phyloP scores from a whole-genome alignment of 2,113 vertebrate species.

The Eurystomus gularis region DNA sequence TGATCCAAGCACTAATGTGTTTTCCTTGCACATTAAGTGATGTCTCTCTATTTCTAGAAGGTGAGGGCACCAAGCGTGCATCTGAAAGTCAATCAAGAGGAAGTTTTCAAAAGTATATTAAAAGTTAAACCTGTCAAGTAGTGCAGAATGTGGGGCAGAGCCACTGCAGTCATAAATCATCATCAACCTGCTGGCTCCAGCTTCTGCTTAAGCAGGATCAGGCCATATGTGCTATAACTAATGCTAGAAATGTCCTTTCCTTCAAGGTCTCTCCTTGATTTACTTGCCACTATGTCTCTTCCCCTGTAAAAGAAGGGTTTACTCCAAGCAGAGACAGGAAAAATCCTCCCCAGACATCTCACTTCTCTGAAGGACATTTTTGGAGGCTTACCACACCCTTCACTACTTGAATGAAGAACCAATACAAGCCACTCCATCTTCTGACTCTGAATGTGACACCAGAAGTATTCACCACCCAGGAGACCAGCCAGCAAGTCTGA shows the following conservation, averaged over 20 bases:
- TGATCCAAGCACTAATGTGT: neutral
- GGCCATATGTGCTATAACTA: constrained; percentile 9
- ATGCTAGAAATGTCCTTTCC: neutral
- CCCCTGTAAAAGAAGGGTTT: neutral
- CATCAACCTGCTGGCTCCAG: neutral
- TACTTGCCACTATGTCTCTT: neutral
- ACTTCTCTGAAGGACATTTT: neutral
- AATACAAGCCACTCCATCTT: neutral
- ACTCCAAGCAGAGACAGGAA: neutral
- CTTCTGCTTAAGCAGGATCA: neutral
- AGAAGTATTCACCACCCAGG: neutral
- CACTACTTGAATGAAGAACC: neutral
- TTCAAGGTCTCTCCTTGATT: constrained; percentile 12
- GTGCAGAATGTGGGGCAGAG: constrained; percentile 38
- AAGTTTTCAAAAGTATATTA: neutral
- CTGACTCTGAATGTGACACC: accelerated
- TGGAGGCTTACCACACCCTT: neutral
- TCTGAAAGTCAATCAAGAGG: neutral
- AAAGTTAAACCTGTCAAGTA: constrained; percentile 1
- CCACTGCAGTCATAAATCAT: constrained; percentile 35
- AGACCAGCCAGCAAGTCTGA: neutral
- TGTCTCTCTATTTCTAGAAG: neutral
- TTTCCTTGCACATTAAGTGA: neutral
- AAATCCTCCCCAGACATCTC: neutral
- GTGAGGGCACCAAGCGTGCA: neutral